Conservation (phyloP, 2,888 invertebrate genomes). For the Meloe dianella region DNA sequence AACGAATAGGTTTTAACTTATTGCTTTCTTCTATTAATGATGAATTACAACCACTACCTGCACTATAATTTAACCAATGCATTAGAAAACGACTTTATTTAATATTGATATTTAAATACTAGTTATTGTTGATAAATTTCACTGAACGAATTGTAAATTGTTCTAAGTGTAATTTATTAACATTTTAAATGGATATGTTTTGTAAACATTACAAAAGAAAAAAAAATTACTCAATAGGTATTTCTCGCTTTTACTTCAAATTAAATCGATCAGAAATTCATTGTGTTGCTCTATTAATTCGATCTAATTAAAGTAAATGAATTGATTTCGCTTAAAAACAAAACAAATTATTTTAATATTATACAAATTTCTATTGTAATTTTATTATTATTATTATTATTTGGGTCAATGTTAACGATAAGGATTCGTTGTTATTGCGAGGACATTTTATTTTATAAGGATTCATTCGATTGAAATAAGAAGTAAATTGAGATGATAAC, state of each 20-base stretch:
- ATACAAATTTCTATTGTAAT: not conserved
- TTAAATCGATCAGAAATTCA: slow-evolving; percentile 6
- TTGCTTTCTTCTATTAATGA: slow-evolving; percentile 30
- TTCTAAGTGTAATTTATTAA: not conserved
- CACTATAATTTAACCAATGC: slow-evolving; percentile 26
- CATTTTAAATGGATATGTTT: not conserved
- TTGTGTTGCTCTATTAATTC: slow-evolving; percentile 4
- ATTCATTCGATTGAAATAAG: not conserved
- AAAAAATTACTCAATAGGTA: not conserved
- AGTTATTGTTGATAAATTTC: slow-evolving; percentile 17
- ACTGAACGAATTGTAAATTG: not conserved
- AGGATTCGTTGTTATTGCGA: not conserved
- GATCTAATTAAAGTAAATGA: not conserved
- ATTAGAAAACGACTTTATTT: slow-evolving; percentile 28
- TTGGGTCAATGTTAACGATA: not conserved
- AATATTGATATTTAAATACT: slow-evolving; percentile 25
- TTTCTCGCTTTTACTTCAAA: slow-evolving; percentile 1
- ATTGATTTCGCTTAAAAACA: not conserved
- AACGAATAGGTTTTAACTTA: slow-evolving; percentile 18
- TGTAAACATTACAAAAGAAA: not conserved
- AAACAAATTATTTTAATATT: not conserved
- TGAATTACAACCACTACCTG: slow-evolving; percentile 29
- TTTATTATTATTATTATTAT: not conserved
- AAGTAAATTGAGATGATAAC: not conserved
- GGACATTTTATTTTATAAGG: not conserved